Evolutionary conservation across 2,113 vertebrate species (phyloP), one percentile per base, ranked within the genome.

Genomic region (Sus scrofa): DNA sequence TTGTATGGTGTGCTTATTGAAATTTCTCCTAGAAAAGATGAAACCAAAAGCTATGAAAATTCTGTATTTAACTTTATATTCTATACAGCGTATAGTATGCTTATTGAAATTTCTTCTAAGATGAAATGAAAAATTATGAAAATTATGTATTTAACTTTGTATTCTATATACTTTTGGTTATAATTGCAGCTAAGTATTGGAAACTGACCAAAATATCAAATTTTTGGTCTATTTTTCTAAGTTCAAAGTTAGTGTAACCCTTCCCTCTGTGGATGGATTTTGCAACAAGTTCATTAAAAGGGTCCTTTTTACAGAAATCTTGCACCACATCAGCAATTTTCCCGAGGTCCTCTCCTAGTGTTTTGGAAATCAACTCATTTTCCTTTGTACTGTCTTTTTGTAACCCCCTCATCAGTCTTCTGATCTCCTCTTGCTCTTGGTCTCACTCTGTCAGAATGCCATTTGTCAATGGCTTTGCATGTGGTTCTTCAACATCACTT

Each of bases 311-410:
- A 13, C 2, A 52, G 63, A 83, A 95, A 74, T 84, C 16, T 87
- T 95, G 70, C 16, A 32, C 8, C 74, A 73, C 10, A 37, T 70
- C 34, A 78, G 24, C 18, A 60, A 32, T 30, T 94, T 89, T 75
- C 20, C 65, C 15, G 22, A 67, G 1, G 16, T 1, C 7, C 8
- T 84, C 4, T 93, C 15, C 22, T 75, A 86, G 20, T 89, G 39
- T 85, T 82, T 86, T 78, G 52, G 86, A 95, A 93, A 83, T 83
- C 32, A 86, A 50, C 44, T 84, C 77, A 34, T 81, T 68, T 54
- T 68, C 34, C 22, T 68, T 82, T 90, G 22, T 86, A 56, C 34
- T 92, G 9, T 88, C 32, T 44, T 92, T 84, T 89, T 86, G 32
- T 56, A 58, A 91, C 67, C 3, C 32, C 34, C 19, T 50, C 39